Conservation (phyloP, 2,888 invertebrate genomes). For the Deilephila elpenor region DNA sequence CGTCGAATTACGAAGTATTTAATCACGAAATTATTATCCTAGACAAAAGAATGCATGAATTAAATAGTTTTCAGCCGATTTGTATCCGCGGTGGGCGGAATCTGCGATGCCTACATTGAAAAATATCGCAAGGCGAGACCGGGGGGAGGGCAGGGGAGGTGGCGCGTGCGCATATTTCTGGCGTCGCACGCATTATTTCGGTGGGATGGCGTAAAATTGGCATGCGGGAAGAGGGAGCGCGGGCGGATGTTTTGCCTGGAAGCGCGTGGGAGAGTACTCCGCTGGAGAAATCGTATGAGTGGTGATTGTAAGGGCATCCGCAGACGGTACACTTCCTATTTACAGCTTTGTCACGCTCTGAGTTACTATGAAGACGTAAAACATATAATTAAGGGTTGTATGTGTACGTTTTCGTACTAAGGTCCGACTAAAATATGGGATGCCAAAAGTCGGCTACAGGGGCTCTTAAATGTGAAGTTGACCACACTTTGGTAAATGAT, state of each 20-base stretch:
- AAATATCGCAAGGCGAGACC: background rate
- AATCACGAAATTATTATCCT: no score
- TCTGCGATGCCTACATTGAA: slow-evolving; percentile 35
- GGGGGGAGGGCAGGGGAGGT: background rate
- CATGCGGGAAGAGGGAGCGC: slow-evolving; percentile 67
- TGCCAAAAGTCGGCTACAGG: no score
- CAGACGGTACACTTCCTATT: no score
- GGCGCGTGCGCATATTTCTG: slow-evolving; percentile 70
- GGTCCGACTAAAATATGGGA: no score
- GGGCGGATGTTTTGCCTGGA: slow-evolving; percentile 70
- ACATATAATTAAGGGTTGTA: no score
- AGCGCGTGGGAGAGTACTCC: slow-evolving; percentile 58
- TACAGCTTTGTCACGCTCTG: no score
- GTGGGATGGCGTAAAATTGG: slow-evolving; percentile 69
- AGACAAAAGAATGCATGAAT: background rate
- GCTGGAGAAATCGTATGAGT: background rate
- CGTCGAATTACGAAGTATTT: no score
- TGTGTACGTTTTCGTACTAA: no score
- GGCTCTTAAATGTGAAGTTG: no score
- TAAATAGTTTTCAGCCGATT: background rate
- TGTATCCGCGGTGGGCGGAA: slow-evolving; percentile 46
- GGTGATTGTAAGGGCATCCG: background rate
- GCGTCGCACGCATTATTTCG: slow-evolving; percentile 72
- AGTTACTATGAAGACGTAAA: no score
- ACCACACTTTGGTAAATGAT: no score